Conservation (phyloP, 2,797 vertebrate species). For the Coluber constrictor region DNA sequence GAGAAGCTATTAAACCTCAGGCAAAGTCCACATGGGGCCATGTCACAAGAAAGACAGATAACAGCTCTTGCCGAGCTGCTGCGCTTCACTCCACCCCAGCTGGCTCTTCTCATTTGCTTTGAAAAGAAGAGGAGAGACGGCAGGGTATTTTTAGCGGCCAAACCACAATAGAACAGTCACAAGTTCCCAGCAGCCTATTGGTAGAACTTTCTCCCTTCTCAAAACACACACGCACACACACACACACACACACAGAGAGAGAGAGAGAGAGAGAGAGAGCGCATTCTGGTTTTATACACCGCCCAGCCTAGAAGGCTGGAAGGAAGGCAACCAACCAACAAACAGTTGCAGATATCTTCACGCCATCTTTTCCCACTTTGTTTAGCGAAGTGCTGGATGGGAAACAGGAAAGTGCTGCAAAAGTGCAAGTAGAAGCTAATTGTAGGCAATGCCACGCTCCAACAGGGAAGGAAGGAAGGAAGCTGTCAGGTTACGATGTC, state of each 20-base stretch:
- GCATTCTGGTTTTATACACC: background rate
- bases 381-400: conserved; percentile 47
- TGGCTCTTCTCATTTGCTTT: background rate
- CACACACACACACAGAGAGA: background rate
- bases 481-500: too few relatives aligned
- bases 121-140: background rate
- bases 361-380: conserved; percentile 20
- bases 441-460: background rate
- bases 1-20: background rate
- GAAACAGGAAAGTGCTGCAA: conserved; percentile 62
- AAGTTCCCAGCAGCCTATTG: background rate
- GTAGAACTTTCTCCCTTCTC: background rate
- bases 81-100: background rate
- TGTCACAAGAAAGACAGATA: background rate
- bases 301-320: background rate
- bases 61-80: background rate
- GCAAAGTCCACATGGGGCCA: background rate
- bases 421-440: background rate
- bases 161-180: background rate
- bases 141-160: conserved; percentile 3
- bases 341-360: background rate
- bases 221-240: background rate
- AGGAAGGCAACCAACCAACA: background rate
- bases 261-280: too few relatives aligned
- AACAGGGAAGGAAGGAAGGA: background rate